Evolutionary conservation across 2,113 vertebrate species (phyloP), one percentile per base, ranked within the genome.

Genomic region (Ammodytes marinus): DNA sequence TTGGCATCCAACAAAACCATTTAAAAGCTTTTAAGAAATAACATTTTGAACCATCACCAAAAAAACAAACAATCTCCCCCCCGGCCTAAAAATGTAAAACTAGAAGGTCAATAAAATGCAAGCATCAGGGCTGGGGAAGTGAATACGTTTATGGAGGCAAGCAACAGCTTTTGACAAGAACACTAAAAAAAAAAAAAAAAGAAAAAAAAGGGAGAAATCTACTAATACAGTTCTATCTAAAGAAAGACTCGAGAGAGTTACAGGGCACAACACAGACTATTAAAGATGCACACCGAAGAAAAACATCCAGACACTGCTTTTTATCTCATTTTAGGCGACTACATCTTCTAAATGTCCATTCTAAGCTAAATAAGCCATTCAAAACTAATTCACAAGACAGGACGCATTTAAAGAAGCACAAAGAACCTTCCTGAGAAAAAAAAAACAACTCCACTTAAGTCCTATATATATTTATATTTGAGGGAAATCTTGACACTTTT

Each of bases 1-100:
- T 96, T 93, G 84, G 82, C 86, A 92, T 91, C 85, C 89, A 95
- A 96, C 91, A 91, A 94, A 95, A 94, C 87, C 59, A 81, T 95
- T 78, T 95, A 95, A 96, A 95, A 96, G 86, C 85, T 90, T 27
- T 94, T 94, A 93, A 95, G 92, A 94, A 92, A 91, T 61, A 91
- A 89, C 85, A 93, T 79, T 79, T 91, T 87, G 67, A 84, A 95
- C 93, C 90, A 90, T 89, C 95, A 95, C 93, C 94, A 82, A 86
- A 90, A 95, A 90, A 82, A 88, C 40, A 90, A 82, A 88, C 40
- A 90, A 87, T 61, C 77, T 91, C 80, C 90, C 86, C 82, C 94
- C 27, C 27, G 27, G 27, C 27, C 89, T 95, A 95, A 95, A 95
- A 95, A 92, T 76, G 91, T 95, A 95, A 96, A 96, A 95, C 87